Evolutionary conservation across 2,113 vertebrate genomes (phyloP), one percentile per base, ranked within the genome.

Genomic region (Pongo abelii): DNA sequence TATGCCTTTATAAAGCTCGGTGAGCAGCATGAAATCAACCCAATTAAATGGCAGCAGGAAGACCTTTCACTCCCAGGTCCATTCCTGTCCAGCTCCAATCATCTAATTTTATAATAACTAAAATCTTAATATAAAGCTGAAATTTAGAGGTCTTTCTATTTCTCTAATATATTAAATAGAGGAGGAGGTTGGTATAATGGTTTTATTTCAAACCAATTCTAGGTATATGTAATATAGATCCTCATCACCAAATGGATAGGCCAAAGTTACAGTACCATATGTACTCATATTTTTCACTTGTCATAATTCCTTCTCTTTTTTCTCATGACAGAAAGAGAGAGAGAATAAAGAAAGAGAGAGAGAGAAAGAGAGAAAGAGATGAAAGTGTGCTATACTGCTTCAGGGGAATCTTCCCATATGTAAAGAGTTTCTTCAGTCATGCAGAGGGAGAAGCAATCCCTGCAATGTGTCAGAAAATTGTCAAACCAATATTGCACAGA

Each of bases 1-100:
- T 96, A 93, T 46, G 38, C 32, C 69, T 50, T 80, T 80, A 77
- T 48, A 61, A 88, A 91, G 69, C 79, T 94, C 89, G 64, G 46
- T 64, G 93, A 94, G 35, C 32, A 69, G 59, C n/a, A 20, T 38
- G 85, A 80, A 61, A 22, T 90, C 67, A 86, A 85, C 55, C 69
- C 78, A 90, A 57, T 75, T 92, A 96, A 64, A 79, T 0, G 13
- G 61, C 38, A 93, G 32, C 77, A 25, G 0, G 50, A 93, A 93
- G 40, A 46, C 52, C 43, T 93, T 88, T 77, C 22, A 50, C 30
- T 46, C 30, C 25, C 32, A 85, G 27, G 20, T 77, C 18, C 13
- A 40, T 27, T n/a, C 20, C 7, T 86, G 20, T 22, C 52, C 43
- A 52, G 23, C 13, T 59, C 57, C 8, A 81, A 6, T 38, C 32